Conservation (phyloP, 2,888 invertebrate genomes). For the Tricholauxania praeusta region DNA sequence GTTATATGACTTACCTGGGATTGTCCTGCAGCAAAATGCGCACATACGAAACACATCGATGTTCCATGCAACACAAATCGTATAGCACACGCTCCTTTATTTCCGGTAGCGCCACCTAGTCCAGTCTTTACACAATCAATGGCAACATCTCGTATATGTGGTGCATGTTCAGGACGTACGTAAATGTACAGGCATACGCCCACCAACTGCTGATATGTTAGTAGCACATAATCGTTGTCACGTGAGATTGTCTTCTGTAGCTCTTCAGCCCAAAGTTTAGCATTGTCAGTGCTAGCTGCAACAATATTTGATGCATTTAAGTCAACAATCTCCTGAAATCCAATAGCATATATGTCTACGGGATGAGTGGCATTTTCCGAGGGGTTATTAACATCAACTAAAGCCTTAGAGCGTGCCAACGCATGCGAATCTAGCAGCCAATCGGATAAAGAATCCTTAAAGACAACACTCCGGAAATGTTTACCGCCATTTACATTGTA, state of each 20-base stretch:
- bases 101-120: conserved; percentile 95
- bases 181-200: conserved; percentile 98
- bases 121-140: conserved; percentile 98
- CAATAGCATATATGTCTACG: conserved; percentile 96
- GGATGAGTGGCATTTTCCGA: conserved; percentile 68
- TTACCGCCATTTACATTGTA: conserved; percentile 99
- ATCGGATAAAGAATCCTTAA: conserved; percentile 89
- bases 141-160: conserved; percentile 91
- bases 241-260: conserved; percentile 91
- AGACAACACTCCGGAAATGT: conserved; percentile 96
- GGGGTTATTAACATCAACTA: conserved; percentile 69
- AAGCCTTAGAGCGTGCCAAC: conserved; percentile 68
- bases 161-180: conserved; percentile 88
- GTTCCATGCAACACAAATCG: conserved; percentile 92
- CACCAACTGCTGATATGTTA: conserved; percentile 95
- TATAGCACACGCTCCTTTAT: conserved; percentile 96
- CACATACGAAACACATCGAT: conserved; percentile 97
- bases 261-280: conserved; percentile 94
- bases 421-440: conserved; percentile 90
- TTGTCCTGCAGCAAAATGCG: conserved; percentile 99
- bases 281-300: conserved; percentile 92
- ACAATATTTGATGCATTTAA: conserved; percentile 98
- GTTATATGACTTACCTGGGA: conserved; percentile 78
- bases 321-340: conserved; percentile 99
- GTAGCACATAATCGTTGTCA: conserved; percentile 86